These are phyloP conservation scores for Echiichthys vipera DNA, from an alignment of 2,797 vertebrate species.

Conservation along the genomic window DNA sequence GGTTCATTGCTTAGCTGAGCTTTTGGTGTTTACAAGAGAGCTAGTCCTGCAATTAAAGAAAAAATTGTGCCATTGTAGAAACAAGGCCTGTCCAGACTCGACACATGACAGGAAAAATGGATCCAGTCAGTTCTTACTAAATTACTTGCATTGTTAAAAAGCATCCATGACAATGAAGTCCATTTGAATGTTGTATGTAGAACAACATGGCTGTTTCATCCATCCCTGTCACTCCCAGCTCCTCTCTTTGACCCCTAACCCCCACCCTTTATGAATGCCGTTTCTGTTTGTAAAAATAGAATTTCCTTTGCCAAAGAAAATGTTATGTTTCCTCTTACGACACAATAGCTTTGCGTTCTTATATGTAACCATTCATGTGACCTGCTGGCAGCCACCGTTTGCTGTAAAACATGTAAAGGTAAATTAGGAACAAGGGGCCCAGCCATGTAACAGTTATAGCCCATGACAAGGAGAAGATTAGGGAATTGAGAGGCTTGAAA, in stretches of 20 bases:
- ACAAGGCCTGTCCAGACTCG: conserved; percentile 5
- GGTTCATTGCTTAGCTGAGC: conserved; percentile 66
- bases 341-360: conserved; percentile 72
- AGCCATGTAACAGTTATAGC: conserved; percentile 80
- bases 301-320: conserved; percentile 72
- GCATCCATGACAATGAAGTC: conserved; percentile 43
- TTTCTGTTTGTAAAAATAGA: conserved; percentile 76
- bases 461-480: conserved; percentile 82
- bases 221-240: conserved; percentile 57
- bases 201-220: conserved; percentile 42
- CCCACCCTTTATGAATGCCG: conserved; percentile 34
- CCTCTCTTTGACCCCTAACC: conserved; percentile 38
- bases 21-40: conserved; percentile 65
- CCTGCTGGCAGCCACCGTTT: conserved; percentile 53
- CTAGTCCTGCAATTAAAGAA: conserved; percentile 33
- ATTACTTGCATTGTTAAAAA: conserved; percentile 49
- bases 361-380: conserved; percentile 47
- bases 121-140: conserved; percentile 24
- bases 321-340: conserved; percentile 70
- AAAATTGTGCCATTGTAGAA: conserved; percentile 35
- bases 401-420: conserved; percentile 76
- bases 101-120: conserved; percentile 3
- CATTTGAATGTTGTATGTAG: conserved; percentile 63
- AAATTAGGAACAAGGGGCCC: conserved; percentile 73
- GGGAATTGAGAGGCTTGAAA: conserved; percentile 83